Conservation (phyloP, 2,888 invertebrate species). For the Ferdinandea cuprea region DNA sequence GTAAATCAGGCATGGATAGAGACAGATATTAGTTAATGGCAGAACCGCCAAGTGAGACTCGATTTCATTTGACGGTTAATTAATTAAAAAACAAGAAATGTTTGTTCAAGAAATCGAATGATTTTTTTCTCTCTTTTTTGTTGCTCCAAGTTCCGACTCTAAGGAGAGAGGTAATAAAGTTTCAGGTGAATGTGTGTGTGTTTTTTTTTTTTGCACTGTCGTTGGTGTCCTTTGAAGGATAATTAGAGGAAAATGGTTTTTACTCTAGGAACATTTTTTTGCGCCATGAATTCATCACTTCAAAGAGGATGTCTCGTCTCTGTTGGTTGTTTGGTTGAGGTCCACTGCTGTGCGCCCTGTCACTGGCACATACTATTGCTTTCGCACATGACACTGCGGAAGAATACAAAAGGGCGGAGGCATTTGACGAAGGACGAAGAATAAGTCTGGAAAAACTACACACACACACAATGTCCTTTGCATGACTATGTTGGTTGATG, state of each 20-base stretch:
- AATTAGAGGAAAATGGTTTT: constrained; percentile 57
- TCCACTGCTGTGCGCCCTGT: constrained; percentile 35
- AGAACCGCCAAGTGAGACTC: constrained; percentile 25
- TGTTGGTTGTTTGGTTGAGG: constrained; percentile 26
- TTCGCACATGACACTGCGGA: constrained; percentile 34
- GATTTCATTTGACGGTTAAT: constrained; percentile 63
- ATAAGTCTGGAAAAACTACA: constrained; percentile 49
- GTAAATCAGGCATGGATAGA: constrained; percentile 64
- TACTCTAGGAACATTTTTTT: neutral
- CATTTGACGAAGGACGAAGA: constrained; percentile 53
- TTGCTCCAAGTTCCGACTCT: neutral
- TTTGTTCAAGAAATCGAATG: constrained; percentile 55
- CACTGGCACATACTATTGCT: constrained; percentile 58
- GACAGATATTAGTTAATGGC: constrained; percentile 55
- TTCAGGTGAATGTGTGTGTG: constrained; percentile 9
- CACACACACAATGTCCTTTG: constrained; percentile 29
- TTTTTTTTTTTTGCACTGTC: constrained; percentile 11
- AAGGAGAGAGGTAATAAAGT: constrained; percentile 41
- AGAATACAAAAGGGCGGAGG: constrained; percentile 47
- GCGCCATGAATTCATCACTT: constrained; percentile 49
- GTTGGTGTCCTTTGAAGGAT: constrained; percentile 52
- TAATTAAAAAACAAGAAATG: constrained; percentile 58
- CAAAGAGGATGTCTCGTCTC: constrained; percentile 60
- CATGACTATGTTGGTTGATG: no score
- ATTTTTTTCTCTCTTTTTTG: neutral